phyloP scores from a whole-genome alignment of 2,113 vertebrate species.

The Thinocorus orbignyianus region DNA sequence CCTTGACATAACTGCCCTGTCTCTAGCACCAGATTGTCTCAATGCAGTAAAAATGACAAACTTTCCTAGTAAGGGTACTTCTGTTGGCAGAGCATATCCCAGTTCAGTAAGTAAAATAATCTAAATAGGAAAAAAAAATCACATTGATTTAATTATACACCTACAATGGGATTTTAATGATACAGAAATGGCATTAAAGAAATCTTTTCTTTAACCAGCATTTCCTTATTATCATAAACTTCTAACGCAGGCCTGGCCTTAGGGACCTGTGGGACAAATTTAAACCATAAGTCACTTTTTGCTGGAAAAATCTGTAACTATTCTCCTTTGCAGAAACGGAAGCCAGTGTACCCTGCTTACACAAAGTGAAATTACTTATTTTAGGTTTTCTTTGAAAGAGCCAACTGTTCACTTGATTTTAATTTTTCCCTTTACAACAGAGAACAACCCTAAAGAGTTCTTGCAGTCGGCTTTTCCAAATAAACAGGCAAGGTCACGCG shows the following conservation, averaged over 20 bases:
- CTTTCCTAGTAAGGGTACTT: neutral
- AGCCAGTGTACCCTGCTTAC: neutral
- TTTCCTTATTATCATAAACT: neutral
- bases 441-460: neutral
- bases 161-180: conserved; percentile 5
- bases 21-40: neutral
- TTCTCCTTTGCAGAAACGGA: neutral
- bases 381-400: neutral
- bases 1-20: neutral
- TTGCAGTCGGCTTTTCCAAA: conserved; percentile 17
- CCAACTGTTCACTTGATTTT: neutral
- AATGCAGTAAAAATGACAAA: neutral
- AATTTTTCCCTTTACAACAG: neutral
- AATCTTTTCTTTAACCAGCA: neutral
- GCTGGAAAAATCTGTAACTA: neutral
- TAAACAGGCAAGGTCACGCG: neutral
- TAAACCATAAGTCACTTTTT: neutral
- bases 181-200: neutral
- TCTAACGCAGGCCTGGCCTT: neutral
- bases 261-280: neutral
- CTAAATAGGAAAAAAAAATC: neutral
- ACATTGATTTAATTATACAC: neutral
- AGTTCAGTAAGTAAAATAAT: neutral
- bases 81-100: neutral
- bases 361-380: neutral